Evolutionary conservation across 2,797 vertebrate species (phyloP).

Genomic region (Periophthalmus magnuspinnatus): DNA sequence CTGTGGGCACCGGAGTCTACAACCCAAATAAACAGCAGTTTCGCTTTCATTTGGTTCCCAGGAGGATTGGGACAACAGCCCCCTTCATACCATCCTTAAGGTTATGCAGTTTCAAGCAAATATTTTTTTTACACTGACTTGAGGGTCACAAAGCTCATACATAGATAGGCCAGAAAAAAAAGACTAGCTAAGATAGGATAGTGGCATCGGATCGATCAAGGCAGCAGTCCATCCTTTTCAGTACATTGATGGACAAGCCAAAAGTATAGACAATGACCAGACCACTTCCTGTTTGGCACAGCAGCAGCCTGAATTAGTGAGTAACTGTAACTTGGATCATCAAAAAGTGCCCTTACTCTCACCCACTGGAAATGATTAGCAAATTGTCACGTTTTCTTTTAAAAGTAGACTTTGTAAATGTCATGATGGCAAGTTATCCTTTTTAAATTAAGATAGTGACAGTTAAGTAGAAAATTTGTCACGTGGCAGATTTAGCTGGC

Average conservation of each 20-base stretch:
- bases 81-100: background rate
- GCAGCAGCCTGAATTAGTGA: slow-evolving; percentile 28
- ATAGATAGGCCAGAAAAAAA: background rate
- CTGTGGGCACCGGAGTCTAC: slow-evolving; percentile 4
- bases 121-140: background rate
- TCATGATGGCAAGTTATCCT: background rate
- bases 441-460: background rate
- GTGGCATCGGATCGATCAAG: background rate
- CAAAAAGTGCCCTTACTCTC: slow-evolving; percentile 10
- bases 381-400: too few relatives aligned
- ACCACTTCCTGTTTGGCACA: slow-evolving; percentile 48
- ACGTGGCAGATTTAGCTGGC: background rate
- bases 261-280: slow-evolving; percentile 1
- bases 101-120: slow-evolving; percentile 21
- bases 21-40: slow-evolving; percentile 54
- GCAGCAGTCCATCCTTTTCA: background rate
- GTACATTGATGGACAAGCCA: slow-evolving; percentile 27
- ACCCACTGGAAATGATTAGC: background rate
- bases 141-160: slow-evolving; percentile 11
- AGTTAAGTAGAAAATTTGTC: background rate
- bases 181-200: background rate
- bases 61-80: slow-evolving; percentile 28
- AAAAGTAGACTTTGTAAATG: background rate
- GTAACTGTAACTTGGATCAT: slow-evolving; percentile 23
- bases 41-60: slow-evolving; percentile 48